These are phyloP conservation scores for Dinoponera quadriceps DNA, from an alignment of 1,140 invertebrate genomes.

Conservation along the genomic window DNA sequence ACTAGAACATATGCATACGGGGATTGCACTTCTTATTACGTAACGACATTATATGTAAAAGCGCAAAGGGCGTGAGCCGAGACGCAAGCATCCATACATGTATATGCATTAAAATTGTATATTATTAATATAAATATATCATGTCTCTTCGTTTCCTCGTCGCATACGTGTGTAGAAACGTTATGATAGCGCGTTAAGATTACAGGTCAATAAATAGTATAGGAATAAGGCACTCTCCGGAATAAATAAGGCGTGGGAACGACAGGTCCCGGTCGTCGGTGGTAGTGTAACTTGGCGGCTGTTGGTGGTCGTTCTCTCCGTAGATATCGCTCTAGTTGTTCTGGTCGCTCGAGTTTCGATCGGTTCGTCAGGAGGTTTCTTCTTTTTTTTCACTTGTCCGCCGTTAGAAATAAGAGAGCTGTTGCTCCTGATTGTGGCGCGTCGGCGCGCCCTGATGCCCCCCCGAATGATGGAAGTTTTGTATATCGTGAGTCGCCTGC, in stretches of 20 bases:
- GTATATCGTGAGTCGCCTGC: slow-evolving; percentile 72
- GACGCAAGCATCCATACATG: neutral
- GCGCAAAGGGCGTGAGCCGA: neutral
- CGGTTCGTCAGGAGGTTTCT: slow-evolving; percentile 34
- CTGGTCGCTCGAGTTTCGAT: slow-evolving; percentile 13
- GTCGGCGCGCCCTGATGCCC: slow-evolving; percentile 74
- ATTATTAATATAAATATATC: too few relatives aligned
- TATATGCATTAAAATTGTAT: too few relatives aligned
- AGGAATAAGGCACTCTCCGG: slow-evolving; percentile 63
- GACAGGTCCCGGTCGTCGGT: neutral
- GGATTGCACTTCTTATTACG: neutral
- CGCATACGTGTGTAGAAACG: neutral
- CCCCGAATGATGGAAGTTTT: slow-evolving; percentile 75
- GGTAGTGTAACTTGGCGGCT: neutral
- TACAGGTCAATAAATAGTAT: slow-evolving; percentile 68
- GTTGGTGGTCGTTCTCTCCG: neutral
- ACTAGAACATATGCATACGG: neutral
- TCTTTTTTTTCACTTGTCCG: neutral
- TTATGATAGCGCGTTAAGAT: slow-evolving; percentile 33
- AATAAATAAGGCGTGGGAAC: slow-evolving; percentile 69
- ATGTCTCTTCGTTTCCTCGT: slow-evolving; percentile 1
- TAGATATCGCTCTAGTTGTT: slow-evolving; percentile 19
- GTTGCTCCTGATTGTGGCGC: slow-evolving; percentile 76
- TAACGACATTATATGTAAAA: neutral
- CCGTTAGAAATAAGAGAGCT: slow-evolving; percentile 79